Evolutionary conservation across 2,888 invertebrate genomes (phyloP).

Genomic region (Sminthurides aquaticus): DNA sequence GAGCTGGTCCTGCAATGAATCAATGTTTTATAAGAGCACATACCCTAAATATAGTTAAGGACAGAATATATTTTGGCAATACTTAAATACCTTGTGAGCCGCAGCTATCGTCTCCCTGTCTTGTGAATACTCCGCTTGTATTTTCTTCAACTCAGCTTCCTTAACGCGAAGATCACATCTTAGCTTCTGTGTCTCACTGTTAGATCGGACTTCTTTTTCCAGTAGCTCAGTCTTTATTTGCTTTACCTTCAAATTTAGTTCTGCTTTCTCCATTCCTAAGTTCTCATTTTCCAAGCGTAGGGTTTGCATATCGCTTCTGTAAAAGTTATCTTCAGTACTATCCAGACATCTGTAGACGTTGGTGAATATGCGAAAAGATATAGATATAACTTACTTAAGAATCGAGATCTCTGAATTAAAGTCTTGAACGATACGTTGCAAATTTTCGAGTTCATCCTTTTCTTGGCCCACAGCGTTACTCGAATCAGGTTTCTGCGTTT

Average conservation of each 20-base stretch:
- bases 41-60: not conserved
- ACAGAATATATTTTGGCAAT: not conserved
- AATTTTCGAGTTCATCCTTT: slow-evolving; percentile 39
- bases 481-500: slow-evolving; percentile 35
- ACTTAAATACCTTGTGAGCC: slow-evolving; percentile 19
- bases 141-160: slow-evolving; percentile 27
- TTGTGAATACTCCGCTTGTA: slow-evolving; percentile 21
- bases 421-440: slow-evolving; percentile 41
- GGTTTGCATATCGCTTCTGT: slow-evolving; percentile 38
- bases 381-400: slow-evolving; percentile 32
- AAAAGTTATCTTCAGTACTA: not conserved
- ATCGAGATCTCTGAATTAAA: slow-evolving; percentile 41
- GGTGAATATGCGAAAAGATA: not conserved
- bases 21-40: not conserved
- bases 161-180: slow-evolving; percentile 30
- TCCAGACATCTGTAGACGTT: not conserved
- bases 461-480: slow-evolving; percentile 12
- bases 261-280: slow-evolving; percentile 32
- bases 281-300: slow-evolving; percentile 40
- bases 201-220: slow-evolving; percentile 36
- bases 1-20: slow-evolving; percentile 28
- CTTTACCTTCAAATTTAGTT: slow-evolving; percentile 30
- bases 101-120: slow-evolving; percentile 23
- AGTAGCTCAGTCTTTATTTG: slow-evolving; percentile 33
- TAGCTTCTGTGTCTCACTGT: slow-evolving; percentile 32